A percentile compares a stretch with the other conserved stretches of the same genome.
Evolutionary conservation across 1,140 invertebrate genomes (phyloP).

Genomic region (Drosophila jambulina): DNA sequence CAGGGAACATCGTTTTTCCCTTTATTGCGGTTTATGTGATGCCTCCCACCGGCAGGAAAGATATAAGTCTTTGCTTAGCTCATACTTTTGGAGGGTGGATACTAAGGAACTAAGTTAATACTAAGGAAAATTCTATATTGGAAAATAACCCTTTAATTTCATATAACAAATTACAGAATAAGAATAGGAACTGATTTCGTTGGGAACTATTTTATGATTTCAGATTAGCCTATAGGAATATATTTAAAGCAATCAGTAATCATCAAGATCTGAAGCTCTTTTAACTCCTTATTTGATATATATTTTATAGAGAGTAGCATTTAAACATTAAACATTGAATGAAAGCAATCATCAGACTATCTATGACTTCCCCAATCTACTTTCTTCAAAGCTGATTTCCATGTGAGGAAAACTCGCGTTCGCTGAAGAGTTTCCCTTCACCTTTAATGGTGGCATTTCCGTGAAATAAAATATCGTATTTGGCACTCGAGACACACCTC

Average conservation of each 20-base stretch:
- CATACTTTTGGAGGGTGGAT: background rate
- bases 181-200: too few relatives aligned
- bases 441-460: slow-evolving; percentile 2
- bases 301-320: too few relatives aligned
- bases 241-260: background rate
- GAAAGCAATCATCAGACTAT: background rate
- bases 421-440: too few relatives aligned
- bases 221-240: too few relatives aligned
- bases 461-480: slow-evolving; percentile 1
- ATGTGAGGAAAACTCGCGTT: background rate
- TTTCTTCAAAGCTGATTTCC: background rate
- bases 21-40: background rate
- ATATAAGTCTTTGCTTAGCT: background rate
- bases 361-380: background rate
- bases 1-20: slow-evolving; percentile 11
- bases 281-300: background rate
- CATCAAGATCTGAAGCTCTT: background rate
- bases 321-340: background rate
- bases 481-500: slow-evolving; percentile 14
- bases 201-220: too few relatives aligned
- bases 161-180: too few relatives aligned
- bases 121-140: background rate
- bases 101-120: background rate
- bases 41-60: background rate
- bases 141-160: background rate